Evolutionary conservation across 2,888 invertebrate genomes (phyloP), one percentile per base, ranked within the genome.

Genomic region (Plagiodera versicolora): DNA sequence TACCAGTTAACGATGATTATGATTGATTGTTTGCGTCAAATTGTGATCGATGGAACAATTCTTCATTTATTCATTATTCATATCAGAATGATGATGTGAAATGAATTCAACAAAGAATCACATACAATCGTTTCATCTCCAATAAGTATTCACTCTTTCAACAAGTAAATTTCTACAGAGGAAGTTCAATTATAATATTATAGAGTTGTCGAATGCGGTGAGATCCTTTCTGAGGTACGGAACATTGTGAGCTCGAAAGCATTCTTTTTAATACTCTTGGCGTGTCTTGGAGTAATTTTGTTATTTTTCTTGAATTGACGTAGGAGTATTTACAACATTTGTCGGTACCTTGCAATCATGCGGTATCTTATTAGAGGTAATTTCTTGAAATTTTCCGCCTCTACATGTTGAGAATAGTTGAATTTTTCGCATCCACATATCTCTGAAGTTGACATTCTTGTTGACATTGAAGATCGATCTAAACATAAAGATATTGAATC

Each of bases 161-260:
- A 16, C 30, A 44, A 53, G 53, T 24, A 39, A 53, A 44, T 53
- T 24, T 6, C 24, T 44, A 53, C 44, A 24, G 24, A 39, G 53
- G 53, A 53, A 44, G 53, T 53, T 17, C 53, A 53, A 53, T 53
- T 53, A 53, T 24, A 53, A 53, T 53, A 53, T 39, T 53, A 24
- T 35, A 20, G 14, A 32, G 51, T 51, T 32, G 19, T 39, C 18
- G 14, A 10, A 28, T 30, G 17, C 9, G 19, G n/a, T 14, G 16
- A n/a, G 18, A 52, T 49, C 48, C 48, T 48, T 24, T 48, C 48
- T 19, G 20, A 56, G 56, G 35, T 49, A 49, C 49, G 56, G 20
- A 30, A 35, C 39, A 49, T 16, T 14, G 14, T 10, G 14, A 39
- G n/a, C 39, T 14, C 14, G 14, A 39, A 14, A 14, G 49, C 39